These are phyloP conservation scores for Neotragus pygmaeus DNA, from an alignment of 2,113 vertebrate species.

Conservation along the genomic window DNA sequence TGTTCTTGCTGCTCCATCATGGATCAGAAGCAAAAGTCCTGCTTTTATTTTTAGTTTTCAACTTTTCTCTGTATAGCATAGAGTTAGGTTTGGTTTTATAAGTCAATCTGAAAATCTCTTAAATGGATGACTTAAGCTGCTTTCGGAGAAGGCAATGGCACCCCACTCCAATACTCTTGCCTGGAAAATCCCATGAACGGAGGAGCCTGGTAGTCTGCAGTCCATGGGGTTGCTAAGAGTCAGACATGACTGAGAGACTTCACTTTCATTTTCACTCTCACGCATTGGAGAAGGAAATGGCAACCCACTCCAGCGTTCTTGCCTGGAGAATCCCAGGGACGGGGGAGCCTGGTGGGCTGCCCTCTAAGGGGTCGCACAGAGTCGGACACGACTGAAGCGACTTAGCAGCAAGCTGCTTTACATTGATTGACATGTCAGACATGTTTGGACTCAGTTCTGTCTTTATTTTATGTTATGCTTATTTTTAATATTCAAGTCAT, in stretches of 20 bases:
- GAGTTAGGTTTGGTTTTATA: neutral
- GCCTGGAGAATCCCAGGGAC: no score
- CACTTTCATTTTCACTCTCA: no score
- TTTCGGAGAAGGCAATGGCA: neutral
- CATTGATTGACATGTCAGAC: neutral
- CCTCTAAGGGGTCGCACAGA: no score
- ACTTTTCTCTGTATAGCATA: neutral
- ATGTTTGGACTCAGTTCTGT: neutral
- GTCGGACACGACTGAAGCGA: no score
- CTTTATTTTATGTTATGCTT: neutral
- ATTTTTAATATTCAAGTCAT: neutral
- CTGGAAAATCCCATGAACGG: no score
- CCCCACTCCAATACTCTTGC: no score
- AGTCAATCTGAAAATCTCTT: neutral
- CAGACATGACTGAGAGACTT: fast-evolving
- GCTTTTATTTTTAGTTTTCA: neutral
- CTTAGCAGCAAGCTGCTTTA: neutral
- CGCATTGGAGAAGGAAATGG: no score
- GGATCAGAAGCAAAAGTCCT: neutral
- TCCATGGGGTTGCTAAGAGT: no score
- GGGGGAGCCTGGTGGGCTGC: no score
- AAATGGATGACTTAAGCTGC: neutral
- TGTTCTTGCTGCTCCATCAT: neutral
- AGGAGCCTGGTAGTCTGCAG: no score
- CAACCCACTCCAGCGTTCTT: no score